Evolutionary conservation across 2,113 vertebrate species (phyloP), one percentile per base, ranked within the genome.

Genomic region (Corvus moneduloides): DNA sequence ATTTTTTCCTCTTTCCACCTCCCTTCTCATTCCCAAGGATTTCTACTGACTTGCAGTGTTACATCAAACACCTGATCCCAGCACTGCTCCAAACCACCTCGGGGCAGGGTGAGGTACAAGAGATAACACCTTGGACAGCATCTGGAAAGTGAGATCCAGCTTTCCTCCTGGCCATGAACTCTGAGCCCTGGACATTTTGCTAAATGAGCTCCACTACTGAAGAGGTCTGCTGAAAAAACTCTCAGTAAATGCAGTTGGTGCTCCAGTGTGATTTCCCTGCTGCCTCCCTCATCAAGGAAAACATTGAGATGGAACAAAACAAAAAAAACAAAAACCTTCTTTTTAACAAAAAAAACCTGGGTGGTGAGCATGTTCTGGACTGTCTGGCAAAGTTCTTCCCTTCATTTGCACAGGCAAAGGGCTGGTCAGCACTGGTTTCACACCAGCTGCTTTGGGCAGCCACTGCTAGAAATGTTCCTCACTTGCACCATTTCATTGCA

Each of bases 41-140:
- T 94, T 74, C 58, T 79, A 27, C 49, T 54, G 54, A 37, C 27
- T 46, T 63, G 12, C 44, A 67, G 23, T 3, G 7, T 16, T 39
- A 8, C 39, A 41, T 11, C 51, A 68, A 87, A 51, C 5, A 2
- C 30, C 22, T 18, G 68, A 91, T 27, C 37, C 44, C 43, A 84
- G 41, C 35, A 16, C 69, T n/a, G 64, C 27, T 11, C 46, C 3
- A 0, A 17, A 13, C 9, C 6, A 0, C 15, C 33, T 30, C 1
- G 3, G 32, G 32, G 56, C 28, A 48, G 94, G 51, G 23, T 14
- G 33, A 2, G 8, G 62, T 37, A 44, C 69, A 49, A 23, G 41
- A 87, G 16, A 39, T 6, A 2, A 2, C 41, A 24, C 51, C 81
- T 66, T 7, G 2, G 16, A 8, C 43, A 84, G 59, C n/a, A 10